Conservation (phyloP, 1,140 invertebrate genomes). For the Coenobita brevimanus region DNA sequence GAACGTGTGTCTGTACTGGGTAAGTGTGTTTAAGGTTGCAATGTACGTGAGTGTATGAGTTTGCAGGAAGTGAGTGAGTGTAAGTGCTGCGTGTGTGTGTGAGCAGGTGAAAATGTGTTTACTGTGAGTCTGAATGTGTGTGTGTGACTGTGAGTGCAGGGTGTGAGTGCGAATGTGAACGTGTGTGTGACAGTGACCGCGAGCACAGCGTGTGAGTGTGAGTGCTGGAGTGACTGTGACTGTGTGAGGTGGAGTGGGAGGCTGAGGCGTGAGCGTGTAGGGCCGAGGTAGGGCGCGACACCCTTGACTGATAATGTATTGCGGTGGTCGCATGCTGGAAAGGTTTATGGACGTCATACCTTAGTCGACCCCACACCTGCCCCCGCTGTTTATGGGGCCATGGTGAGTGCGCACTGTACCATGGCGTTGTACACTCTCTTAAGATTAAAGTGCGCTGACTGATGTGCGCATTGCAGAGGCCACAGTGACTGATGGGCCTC, state of each 20-base stretch:
- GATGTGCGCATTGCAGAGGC: too few species aligned
- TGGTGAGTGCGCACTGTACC: neutral
- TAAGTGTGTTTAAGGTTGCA: too few species aligned
- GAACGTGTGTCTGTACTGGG: too few species aligned
- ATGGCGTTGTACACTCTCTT: neutral
- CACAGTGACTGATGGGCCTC: too few species aligned
- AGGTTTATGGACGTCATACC: conserved; percentile 41
- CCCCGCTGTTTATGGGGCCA: conserved; percentile 36
- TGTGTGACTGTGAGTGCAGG: neutral
- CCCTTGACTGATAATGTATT: conserved; percentile 30
- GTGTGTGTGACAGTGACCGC: neutral
- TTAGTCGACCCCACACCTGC: conserved; percentile 33
- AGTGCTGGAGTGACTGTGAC: neutral
- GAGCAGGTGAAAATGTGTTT: neutral
- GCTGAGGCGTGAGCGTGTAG: conserved; percentile 3
- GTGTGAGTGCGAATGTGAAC: neutral
- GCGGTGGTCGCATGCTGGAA: conserved; percentile 24
- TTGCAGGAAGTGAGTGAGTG: neutral
- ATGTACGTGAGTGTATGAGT: neutral
- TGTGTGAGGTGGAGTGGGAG: neutral
- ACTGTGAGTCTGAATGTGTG: neutral
- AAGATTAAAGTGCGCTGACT: conserved; percentile 23
- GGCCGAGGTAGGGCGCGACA: conserved; percentile 3
- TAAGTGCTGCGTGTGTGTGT: neutral
- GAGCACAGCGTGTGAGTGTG: neutral